Base-by-base conservation (phyloP, 2,113 vertebrate genomes). In the Bubo blakistoni region DNA sequence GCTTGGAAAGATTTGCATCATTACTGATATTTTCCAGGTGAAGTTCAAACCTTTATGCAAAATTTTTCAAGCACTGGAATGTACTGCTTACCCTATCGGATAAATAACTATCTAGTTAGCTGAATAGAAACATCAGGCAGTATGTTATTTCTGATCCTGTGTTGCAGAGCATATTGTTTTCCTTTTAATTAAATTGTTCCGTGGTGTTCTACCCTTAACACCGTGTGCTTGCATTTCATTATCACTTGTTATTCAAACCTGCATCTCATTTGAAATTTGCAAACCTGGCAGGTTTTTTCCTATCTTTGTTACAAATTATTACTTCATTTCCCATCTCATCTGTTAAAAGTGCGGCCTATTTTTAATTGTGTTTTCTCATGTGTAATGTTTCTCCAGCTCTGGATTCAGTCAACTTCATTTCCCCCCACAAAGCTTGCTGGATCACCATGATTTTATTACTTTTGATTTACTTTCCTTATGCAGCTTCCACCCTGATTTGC, bases 401-500 rank as follows among this genome's bases (percentile, higher is more conserved):
- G 92, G 89, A 91, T 96, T 95, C 95, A 96, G 92, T 94, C 97
- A 97, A 86, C 83, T 77, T 97, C 63, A 74, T 91, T 86, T 90
- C 69, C 90, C 88, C 62, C 81, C 44, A 61, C 73, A 95, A 95
- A 90, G 61, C 72, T 91, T 86, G 83, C 74, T 94, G 81, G 79
- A 95, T 94, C 79, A 71, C 92, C 63, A 44, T 71, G 76, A 70
- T 86, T 94, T 94, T 88, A 72, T 88, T 89, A 86, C 81, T 94
- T 97, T 88, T 97, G 94, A 88, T 98, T 97, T 96, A 96, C 91
- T 95, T 96, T 94, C 90, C 80, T 79, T 91, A 90, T 93, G 88
- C 17, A 82, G 92, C 92, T 97, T 97, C 81, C 81, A 96, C 94
- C 84, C 87, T 87, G 82, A 94, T 97, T 94, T 97, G 92, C 89